Evolutionary conservation across 2,797 vertebrate genomes (phyloP).

Genomic region (Rhinoraja longicauda): DNA sequence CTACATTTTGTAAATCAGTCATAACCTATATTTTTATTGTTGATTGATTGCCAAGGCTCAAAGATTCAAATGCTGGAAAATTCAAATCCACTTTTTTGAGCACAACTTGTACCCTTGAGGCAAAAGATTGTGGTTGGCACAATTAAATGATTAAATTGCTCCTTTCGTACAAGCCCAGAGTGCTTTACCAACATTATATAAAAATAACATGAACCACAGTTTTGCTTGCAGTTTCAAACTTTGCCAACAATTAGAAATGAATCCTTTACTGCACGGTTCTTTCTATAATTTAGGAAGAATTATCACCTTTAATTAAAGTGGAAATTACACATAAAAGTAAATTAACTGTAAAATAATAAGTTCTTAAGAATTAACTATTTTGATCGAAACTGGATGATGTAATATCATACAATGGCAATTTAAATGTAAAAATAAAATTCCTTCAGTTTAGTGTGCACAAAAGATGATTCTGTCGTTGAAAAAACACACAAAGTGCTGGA

Average conservation of each 20-base stretch:
- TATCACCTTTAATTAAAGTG: not conserved
- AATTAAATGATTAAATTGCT: not conserved
- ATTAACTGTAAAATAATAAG: not conserved
- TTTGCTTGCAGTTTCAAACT: not conserved
- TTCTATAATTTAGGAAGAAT: not conserved
- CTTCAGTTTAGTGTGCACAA: not conserved
- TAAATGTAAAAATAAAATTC: not conserved
- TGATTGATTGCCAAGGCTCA: no score
- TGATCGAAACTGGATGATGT: no score
- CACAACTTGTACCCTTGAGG: not conserved
- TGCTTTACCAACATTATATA: not conserved
- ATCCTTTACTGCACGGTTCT: not conserved
- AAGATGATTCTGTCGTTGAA: not conserved
- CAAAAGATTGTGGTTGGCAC: not conserved
- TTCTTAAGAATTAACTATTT: not conserved
- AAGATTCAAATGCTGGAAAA: not conserved
- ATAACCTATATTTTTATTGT: not conserved
- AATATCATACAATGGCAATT: not conserved
- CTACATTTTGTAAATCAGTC: not conserved
- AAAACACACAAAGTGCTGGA: no score
- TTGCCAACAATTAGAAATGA: not conserved
- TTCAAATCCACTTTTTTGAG: not conserved
- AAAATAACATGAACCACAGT: not conserved
- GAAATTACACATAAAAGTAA: not conserved
- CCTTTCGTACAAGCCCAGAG: not conserved